phyloP scores from a whole-genome alignment of 2,888 invertebrate species.

The Drosophila longiperda region DNA sequence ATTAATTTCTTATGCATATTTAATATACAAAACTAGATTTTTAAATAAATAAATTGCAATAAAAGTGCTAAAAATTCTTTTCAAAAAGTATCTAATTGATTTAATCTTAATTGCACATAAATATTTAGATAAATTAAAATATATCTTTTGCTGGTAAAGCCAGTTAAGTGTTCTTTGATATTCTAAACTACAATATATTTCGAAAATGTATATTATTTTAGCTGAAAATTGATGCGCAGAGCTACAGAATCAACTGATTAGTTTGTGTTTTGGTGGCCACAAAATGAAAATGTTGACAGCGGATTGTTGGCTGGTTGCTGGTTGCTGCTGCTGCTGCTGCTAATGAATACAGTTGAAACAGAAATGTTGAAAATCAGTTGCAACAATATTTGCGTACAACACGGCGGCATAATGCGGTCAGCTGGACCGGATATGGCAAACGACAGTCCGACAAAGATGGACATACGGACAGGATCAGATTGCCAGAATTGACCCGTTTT shows the following conservation, averaged over 20 bases:
- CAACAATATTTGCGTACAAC: slow-evolving; percentile 38
- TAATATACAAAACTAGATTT: too few relatives aligned
- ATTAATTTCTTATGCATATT: too few relatives aligned
- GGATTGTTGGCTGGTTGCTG: background rate
- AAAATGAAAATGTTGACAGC: background rate
- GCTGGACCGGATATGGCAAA: slow-evolving; percentile 43
- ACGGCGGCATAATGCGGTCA: slow-evolving; percentile 48
- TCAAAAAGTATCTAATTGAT: background rate
- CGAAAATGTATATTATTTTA: background rate
- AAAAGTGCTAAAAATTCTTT: background rate
- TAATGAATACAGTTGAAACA: slow-evolving; percentile 33
- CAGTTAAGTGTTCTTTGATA: background rate
- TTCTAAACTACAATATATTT: background rate
- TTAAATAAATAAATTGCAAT: too few relatives aligned
- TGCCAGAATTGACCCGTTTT: background rate
- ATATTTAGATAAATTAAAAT: background rate
- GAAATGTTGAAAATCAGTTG: slow-evolving; percentile 42
- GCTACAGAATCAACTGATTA: slow-evolving; percentile 15
- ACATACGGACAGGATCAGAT: slow-evolving; percentile 11
- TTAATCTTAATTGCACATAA: too few relatives aligned
- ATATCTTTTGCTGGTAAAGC: too few relatives aligned
- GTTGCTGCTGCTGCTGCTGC: slow-evolving; percentile 9
- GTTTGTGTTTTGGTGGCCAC: background rate
- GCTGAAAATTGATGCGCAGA: background rate
- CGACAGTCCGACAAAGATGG: slow-evolving; percentile 15